Conservation (phyloP, 2,113 vertebrate genomes). For the Leptobrachium leishanense region DNA sequence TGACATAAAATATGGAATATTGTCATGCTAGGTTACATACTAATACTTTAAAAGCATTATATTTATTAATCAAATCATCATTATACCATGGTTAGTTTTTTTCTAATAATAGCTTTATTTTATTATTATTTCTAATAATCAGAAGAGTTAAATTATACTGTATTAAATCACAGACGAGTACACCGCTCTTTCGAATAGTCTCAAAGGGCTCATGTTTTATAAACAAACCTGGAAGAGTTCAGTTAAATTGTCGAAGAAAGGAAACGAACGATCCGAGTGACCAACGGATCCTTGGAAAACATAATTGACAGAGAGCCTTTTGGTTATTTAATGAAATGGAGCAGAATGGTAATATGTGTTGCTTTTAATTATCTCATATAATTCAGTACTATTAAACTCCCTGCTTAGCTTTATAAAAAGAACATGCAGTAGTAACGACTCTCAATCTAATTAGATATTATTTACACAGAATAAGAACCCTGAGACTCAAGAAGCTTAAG, state of each 20-base stretch:
- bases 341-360: background rate
- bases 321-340: background rate
- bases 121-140: background rate
- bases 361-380: background rate
- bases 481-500: too few species aligned
- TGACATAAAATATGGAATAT: slow-evolving; percentile 50
- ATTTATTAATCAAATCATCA: slow-evolving; percentile 20
- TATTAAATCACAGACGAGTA: background rate
- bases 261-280: background rate
- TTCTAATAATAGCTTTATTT: too few species aligned
- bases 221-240: background rate
- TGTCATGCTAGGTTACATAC: background rate
- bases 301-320: background rate
- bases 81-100: background rate
- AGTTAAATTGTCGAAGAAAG: slow-evolving; percentile 8
- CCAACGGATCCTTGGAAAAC: background rate
- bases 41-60: slow-evolving; percentile 27
- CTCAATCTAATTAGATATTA: too few species aligned
- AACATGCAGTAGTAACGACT: too few species aligned
- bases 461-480: too few species aligned
- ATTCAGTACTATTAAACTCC: background rate
- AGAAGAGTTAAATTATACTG: background rate
- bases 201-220: background rate
- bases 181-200: background rate
- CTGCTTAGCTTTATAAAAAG: background rate